phyloP scores from a whole-genome alignment of 2,888 invertebrate species.

The Imbricaverruca yamaguchii region DNA sequence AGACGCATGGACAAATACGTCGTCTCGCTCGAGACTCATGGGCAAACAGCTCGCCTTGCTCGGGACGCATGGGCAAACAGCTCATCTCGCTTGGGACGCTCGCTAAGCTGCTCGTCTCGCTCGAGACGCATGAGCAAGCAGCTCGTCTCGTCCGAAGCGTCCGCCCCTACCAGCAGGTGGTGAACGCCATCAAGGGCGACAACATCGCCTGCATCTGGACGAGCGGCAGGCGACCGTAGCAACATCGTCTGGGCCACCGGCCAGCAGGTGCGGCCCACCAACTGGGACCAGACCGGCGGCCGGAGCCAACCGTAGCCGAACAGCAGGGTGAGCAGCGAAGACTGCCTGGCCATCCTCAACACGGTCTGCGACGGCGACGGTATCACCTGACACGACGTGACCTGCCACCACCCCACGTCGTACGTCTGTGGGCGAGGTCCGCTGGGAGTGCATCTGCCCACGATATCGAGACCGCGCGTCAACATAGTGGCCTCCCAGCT shows the following conservation, averaged over 20 bases:
- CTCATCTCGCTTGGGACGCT: constrained; percentile 21
- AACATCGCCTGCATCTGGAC: constrained; percentile 20
- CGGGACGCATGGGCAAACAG: neutral
- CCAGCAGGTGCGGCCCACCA: neutral
- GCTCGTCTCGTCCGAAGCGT: neutral
- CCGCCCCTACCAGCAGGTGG: neutral
- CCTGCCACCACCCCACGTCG: constrained; percentile 31
- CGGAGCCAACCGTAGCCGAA: constrained; percentile 27
- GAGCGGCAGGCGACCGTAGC: neutral
- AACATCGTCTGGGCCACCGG: constrained; percentile 24
- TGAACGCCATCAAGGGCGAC: neutral
- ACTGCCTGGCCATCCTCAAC: constrained; percentile 32
- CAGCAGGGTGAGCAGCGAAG: constrained; percentile 31
- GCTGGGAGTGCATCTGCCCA: too few species aligned
- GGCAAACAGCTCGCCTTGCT: too few species aligned
- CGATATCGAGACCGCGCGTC: too few species aligned
- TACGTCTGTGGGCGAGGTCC: constrained; percentile 29
- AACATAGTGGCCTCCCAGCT: too few species aligned
- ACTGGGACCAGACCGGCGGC: constrained; percentile 25
- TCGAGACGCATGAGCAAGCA: too few species aligned
- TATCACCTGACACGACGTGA: constrained; percentile 31
- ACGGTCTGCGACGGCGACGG: constrained; percentile 31
- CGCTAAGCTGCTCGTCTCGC: too few species aligned
- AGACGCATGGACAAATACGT: neutral
- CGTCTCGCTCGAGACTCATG: too few species aligned